These are phyloP conservation scores for Cyanoliseus patagonus DNA, from an alignment of 2,113 vertebrate genomes.

Conservation along the genomic window DNA sequence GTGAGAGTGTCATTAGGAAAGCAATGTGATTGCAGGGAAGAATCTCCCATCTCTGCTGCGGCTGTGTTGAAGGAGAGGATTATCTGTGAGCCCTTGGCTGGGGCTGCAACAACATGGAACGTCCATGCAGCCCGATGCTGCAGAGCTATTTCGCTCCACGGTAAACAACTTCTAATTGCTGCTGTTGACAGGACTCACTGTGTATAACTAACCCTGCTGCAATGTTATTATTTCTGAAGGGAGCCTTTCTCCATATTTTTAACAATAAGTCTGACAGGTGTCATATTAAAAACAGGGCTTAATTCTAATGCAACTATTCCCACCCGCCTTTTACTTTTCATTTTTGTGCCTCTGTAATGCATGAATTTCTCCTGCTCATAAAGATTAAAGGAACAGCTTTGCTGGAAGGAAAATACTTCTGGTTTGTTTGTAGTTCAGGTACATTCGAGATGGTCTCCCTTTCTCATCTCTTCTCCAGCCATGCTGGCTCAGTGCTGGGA, in stretches of 20 bases:
- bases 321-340: constrained; percentile 12
- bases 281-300: constrained; percentile 65
- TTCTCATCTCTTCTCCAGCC: constrained; percentile 25
- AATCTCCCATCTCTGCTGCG: neutral
- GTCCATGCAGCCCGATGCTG: neutral
- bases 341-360: constrained; percentile 49
- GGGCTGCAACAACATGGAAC: neutral
- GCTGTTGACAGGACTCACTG: constrained; percentile 54
- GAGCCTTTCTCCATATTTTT: constrained; percentile 49
- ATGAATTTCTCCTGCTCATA: constrained; percentile 33
- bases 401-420: constrained; percentile 35
- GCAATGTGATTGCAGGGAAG: neutral
- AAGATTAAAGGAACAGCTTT: constrained; percentile 51
- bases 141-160: neutral
- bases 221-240: constrained; percentile 66
- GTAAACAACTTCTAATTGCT: constrained; percentile 72
- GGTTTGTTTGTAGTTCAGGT: constrained; percentile 43
- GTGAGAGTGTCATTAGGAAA: neutral
- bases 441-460: neutral
- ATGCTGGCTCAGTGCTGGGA: neutral
- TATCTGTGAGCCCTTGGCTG: neutral
- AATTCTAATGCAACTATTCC: constrained; percentile 63
- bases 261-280: constrained; percentile 71
- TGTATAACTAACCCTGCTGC: constrained; percentile 57
- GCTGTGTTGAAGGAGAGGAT: neutral